A percentile compares a stretch with the other conserved stretches of the same genome.
phyloP scores from a whole-genome alignment of 2,797 vertebrate species.

The Gymnoscopelus braueri region DNA sequence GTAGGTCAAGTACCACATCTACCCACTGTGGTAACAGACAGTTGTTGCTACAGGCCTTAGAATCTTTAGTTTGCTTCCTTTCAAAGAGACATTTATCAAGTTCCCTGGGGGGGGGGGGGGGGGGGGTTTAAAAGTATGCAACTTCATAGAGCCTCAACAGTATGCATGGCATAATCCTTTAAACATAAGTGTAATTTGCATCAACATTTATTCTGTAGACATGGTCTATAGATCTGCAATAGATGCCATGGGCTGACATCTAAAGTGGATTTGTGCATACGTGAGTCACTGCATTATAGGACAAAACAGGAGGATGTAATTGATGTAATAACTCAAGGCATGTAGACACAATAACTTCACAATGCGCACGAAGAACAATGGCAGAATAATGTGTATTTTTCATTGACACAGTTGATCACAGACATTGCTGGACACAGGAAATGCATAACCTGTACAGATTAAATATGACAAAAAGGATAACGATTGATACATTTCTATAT shows the following conservation, averaged over 20 bases:
- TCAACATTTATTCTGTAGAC: background rate
- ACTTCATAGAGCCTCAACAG: too few species aligned
- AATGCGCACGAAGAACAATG: background rate
- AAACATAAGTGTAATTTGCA: too few species aligned
- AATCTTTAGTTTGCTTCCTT: slow-evolving; percentile 76
- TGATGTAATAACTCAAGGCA: too few species aligned
- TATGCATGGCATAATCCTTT: too few species aligned
- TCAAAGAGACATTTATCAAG: slow-evolving; percentile 83
- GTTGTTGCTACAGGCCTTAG: slow-evolving; percentile 73
- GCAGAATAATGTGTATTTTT: slow-evolving; percentile 35
- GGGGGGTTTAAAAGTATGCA: too few species aligned
- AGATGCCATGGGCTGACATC: background rate
- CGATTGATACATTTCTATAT: slow-evolving; percentile 10
- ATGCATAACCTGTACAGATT: slow-evolving; percentile 18
- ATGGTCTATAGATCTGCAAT: background rate
- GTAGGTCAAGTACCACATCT: too few species aligned
- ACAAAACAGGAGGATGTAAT: too few species aligned
- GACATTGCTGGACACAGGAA: slow-evolving; percentile 20
- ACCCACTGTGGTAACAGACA: slow-evolving; percentile 89
- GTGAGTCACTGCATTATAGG: too few species aligned
- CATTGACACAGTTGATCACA: slow-evolving; percentile 9
- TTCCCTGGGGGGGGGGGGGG: too few species aligned
- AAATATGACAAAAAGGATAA: slow-evolving; percentile 20
- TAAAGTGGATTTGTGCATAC: too few species aligned
- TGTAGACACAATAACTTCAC: background rate